Percentiles rank a stretch among this genome's conserved stretches.
phyloP scores from a whole-genome alignment of 1,140 invertebrate genomes.

The Phymastichus coffea region DNA sequence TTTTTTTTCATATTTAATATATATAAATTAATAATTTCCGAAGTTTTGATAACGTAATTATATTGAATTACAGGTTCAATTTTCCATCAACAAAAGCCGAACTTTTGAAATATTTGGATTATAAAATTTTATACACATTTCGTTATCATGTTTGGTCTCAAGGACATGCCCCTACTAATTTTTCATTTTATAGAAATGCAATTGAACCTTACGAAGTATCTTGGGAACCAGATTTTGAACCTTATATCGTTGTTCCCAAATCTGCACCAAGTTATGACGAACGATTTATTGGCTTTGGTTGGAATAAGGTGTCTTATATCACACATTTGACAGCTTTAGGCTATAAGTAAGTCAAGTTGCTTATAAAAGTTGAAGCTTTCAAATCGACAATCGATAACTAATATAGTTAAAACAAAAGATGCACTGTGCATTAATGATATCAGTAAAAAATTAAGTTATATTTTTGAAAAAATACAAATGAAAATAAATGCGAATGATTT shows the following conservation, averaged over 20 bases:
- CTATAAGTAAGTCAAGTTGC: conserved; percentile 67
- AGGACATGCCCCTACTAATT: conserved; percentile 88
- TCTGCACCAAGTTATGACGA: conserved; percentile 82
- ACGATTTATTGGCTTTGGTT: conserved; percentile 91
- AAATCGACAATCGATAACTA: neutral
- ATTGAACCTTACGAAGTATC: conserved; percentile 80
- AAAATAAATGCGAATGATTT: neutral
- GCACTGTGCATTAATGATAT: neutral
- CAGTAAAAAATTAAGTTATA: too few relatives aligned
- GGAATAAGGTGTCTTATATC: conserved; percentile 94
- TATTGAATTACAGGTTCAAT: conserved; percentile 53
- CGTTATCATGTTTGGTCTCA: conserved; percentile 77
- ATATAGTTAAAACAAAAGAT: too few relatives aligned
- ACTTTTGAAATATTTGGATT: conserved; percentile 73
- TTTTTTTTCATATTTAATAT: neutral
- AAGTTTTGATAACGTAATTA: neutral
- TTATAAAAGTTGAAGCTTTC: too few relatives aligned
- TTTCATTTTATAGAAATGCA: conserved; percentile 77
- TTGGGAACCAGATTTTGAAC: conserved; percentile 92
- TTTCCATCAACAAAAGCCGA: conserved; percentile 82
- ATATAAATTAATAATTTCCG: conserved; percentile 1
- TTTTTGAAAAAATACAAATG: neutral
- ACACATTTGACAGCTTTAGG: conserved; percentile 84
- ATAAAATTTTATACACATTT: conserved; percentile 78
- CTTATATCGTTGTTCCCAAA: conserved; percentile 82